phyloP scores from a whole-genome alignment of 1,140 invertebrate genomes.

The Eurytemora carolleeae region DNA sequence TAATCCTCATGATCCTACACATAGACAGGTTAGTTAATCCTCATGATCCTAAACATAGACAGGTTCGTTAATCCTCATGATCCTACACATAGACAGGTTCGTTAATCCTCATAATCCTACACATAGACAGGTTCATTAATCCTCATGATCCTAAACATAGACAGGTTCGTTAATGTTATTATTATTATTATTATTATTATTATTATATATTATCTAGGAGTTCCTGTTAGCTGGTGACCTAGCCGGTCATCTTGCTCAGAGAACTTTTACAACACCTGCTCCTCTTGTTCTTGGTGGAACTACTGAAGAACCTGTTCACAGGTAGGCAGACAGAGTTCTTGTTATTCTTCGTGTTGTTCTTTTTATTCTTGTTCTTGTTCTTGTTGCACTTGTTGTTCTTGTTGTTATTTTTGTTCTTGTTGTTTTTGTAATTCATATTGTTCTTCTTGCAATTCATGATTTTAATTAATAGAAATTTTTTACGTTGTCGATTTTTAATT shows the following conservation, averaged over 20 bases:
- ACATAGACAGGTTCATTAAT: background rate
- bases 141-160: background rate
- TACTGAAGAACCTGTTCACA: background rate
- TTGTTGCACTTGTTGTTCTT: too few relatives aligned
- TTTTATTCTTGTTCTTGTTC: too few relatives aligned
- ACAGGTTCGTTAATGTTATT: background rate
- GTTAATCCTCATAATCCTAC: background rate
- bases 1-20: slow-evolving; percentile 13
- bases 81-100: background rate
- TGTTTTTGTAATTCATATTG: too few relatives aligned
- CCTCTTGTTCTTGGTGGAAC: background rate
- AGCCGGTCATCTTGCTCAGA: slow-evolving; percentile 10
- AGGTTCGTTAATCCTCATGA: background rate
- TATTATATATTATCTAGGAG: slow-evolving; percentile 4
- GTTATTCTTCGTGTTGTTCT: too few relatives aligned
- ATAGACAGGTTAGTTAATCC: slow-evolving; percentile 1
- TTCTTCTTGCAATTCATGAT: too few relatives aligned
- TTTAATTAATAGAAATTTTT: too few relatives aligned
- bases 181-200: too few relatives aligned
- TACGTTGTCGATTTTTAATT: too few relatives aligned
- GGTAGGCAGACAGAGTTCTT: too few relatives aligned
- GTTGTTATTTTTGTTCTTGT: too few relatives aligned
- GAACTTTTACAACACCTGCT: background rate
- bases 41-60: background rate
- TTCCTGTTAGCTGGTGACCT: slow-evolving; percentile 10